Conservation (phyloP, 2,888 invertebrate species). For the Eupithecia tripunctaria region DNA sequence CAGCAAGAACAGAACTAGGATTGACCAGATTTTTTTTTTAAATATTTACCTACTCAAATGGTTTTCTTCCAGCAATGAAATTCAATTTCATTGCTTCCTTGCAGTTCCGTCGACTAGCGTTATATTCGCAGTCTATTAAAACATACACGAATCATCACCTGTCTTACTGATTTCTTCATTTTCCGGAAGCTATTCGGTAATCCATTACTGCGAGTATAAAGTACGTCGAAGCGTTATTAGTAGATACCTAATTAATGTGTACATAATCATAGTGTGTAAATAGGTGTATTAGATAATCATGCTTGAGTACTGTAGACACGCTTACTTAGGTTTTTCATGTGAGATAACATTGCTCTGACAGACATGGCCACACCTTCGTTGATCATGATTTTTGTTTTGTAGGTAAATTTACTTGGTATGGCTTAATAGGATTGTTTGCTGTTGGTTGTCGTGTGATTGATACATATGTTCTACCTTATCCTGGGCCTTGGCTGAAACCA, state of each 20-base stretch:
- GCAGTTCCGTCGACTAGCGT: background rate
- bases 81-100: slow-evolving; percentile 1
- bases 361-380: too few species aligned
- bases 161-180: background rate
- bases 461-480: too few species aligned
- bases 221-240: slow-evolving; percentile 1
- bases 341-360: background rate
- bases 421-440: too few species aligned
- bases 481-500: too few species aligned
- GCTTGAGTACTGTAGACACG: background rate
- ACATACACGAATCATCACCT: background rate
- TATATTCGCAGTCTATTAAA: background rate
- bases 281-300: background rate
- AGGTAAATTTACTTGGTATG: too few species aligned
- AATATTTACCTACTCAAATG: background rate
- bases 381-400: too few species aligned
- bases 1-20: too few species aligned
- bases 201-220: background rate
- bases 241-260: slow-evolving; percentile 11
- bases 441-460: too few species aligned
- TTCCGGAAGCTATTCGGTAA: slow-evolving; percentile 21
- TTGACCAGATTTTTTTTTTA: background rate
- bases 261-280: slow-evolving; percentile 4
- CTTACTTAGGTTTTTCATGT: background rate
- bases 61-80: background rate